Conservation (phyloP, 1,140 invertebrate genomes). For the Sarcophaga peregrina region DNA sequence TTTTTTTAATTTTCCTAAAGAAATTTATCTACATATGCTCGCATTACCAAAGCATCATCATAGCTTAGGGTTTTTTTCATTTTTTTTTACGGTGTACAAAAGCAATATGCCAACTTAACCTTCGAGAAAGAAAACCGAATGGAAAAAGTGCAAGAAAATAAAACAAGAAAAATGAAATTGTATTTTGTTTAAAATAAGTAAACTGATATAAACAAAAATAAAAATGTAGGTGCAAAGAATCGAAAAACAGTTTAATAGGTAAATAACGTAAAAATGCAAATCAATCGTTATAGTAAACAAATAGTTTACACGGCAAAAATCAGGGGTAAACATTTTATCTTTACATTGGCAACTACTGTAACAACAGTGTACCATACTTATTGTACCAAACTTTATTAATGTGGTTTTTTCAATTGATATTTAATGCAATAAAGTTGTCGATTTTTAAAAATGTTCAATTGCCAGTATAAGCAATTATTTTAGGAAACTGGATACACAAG, state of each 20-base stretch:
- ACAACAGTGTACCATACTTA: background rate
- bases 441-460: no score
- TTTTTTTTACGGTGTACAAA: background rate
- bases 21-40: conserved; percentile 26
- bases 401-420: conserved; percentile 11
- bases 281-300: background rate
- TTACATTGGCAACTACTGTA: background rate
- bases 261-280: conserved; percentile 40
- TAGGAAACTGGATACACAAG: no score
- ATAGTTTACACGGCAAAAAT: background rate
- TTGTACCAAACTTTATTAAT: no score
- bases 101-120: background rate
- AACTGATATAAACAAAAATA: background rate
- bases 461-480: no score
- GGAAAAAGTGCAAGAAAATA: background rate
- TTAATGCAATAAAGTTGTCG: background rate
- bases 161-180: conserved; percentile 2
- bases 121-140: conserved; percentile 2
- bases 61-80: conserved; percentile 28
- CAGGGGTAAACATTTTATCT: background rate
- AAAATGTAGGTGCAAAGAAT: background rate
- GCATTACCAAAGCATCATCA: conserved; percentile 5
- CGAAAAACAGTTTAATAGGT: conserved; percentile 37
- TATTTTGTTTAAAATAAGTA: background rate
- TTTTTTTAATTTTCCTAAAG: background rate